phyloP scores from a whole-genome alignment of 2,113 vertebrate genomes.

The Ammodytes marinus region DNA sequence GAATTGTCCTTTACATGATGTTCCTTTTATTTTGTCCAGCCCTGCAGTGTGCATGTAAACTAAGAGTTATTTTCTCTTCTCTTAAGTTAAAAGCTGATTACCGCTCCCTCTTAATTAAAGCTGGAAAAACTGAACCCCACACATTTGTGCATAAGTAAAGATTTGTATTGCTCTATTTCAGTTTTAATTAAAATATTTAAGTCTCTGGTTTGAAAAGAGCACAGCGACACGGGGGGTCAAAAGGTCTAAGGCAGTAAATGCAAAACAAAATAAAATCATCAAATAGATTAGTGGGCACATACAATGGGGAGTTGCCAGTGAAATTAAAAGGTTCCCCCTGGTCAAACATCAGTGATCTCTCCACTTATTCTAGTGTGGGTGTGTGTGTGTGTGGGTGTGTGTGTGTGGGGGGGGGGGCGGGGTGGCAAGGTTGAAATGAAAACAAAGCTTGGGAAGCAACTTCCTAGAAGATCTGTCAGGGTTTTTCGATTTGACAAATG shows the following conservation, averaged over 20 bases:
- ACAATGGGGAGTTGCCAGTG: constrained; percentile 66
- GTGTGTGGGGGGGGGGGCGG: too few species aligned
- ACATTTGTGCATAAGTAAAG: constrained; percentile 51
- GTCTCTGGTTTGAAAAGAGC: constrained; percentile 74
- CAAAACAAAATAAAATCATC: constrained; percentile 46
- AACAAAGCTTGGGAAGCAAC: constrained; percentile 46
- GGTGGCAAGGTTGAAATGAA: constrained; percentile 71
- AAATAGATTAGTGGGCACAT: constrained; percentile 63
- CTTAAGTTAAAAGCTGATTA: neutral
- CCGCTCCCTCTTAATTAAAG: constrained; percentile 50
- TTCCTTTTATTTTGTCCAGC: constrained; percentile 30
- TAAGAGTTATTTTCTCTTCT: neutral
- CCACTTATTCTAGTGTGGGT: constrained; percentile 51
- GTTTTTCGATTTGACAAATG: constrained; percentile 59
- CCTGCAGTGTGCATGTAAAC: neutral
- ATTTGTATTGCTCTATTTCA: constrained; percentile 66
- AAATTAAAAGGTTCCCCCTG: constrained; percentile 71
- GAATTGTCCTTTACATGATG: constrained; percentile 16
- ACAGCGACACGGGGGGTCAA: neutral
- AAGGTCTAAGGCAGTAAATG: constrained; percentile 57
- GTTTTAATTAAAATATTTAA: constrained; percentile 77
- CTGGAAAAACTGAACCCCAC: constrained; percentile 43
- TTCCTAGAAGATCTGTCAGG: constrained; percentile 48
- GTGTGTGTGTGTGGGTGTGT: too few species aligned
- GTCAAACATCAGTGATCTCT: constrained; percentile 70